A percentile compares a stretch with the other conserved stretches of the same genome.
phyloP scores from a whole-genome alignment of 2,113 vertebrate genomes.

The Camelus dromedarius region DNA sequence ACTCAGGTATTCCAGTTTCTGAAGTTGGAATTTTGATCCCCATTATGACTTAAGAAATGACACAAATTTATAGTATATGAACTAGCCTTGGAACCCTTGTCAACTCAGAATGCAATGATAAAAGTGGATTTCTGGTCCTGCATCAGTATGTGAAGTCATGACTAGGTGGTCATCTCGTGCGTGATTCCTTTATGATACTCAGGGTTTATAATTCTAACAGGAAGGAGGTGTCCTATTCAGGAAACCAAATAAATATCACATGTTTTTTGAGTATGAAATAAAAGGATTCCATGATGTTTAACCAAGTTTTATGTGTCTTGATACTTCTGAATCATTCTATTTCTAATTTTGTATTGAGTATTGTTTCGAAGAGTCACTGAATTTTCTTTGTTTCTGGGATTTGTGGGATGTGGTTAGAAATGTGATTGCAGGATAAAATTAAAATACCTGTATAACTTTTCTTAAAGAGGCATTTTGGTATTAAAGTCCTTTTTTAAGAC shows the following conservation, averaged over 20 bases:
- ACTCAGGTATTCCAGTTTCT: not conserved
- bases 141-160: not conserved
- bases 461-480: not conserved
- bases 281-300: not conserved
- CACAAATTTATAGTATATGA: not conserved
- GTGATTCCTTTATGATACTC: not conserved
- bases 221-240: not conserved
- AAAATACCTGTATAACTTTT: not conserved
- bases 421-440: not conserved
- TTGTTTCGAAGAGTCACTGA: not conserved
- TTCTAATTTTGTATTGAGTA: not conserved
- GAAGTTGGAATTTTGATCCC: not conserved
- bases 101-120: not conserved
- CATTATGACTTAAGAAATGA: not conserved
- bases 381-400: not conserved
- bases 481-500: not conserved
- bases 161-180: not conserved
- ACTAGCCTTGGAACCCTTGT: not conserved
- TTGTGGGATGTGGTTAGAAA: not conserved
- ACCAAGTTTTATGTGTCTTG: not conserved
- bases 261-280: not conserved
- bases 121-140: not conserved
- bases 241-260: not conserved
- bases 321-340: not conserved
- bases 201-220: not conserved